Base-by-base conservation (phyloP, 2,888 invertebrate species). In the Actias luna region DNA sequence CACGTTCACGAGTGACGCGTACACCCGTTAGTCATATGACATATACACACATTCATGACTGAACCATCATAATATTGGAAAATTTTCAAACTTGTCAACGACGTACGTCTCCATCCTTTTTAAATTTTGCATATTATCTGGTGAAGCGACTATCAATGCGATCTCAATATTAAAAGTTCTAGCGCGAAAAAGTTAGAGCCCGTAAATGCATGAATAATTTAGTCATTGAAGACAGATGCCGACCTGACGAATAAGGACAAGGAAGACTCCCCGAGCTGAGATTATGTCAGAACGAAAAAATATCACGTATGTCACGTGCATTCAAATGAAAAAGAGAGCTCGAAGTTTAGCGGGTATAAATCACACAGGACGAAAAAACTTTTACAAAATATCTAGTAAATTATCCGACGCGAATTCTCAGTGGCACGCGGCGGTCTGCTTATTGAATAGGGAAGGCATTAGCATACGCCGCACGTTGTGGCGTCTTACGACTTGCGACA, bases 301-400 rank as follows among this genome's bases (percentile, higher is more conserved):
- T 89, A 90, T 90, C 88, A 89, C 88, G 90, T 90, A 89, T 90
- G 89, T 90, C 91, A 92, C 91, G 91, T 87, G 92, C 89, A 90
- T 92, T 89, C 89, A 92, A 92, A 92, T 92, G 91, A 90, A 92
- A 91, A 92, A 89, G 88, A 89, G 89, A 88, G 88, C 89, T 89
- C 79, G 87, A 89, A 92, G 90, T 92, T 92, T 90, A 85, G 85
- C 88, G 89, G 87, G 86, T 88, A 92, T 92, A 92, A 92, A 92
- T 92, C 92, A 92, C 92, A 85, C 90, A 89, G 84, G 89, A 88
- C 86, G 89, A 91, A 92, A 92, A 92, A 92, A 92, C 85, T 92
- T 92, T 90, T 90, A 92, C 92, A 92, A 92, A 92, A 92, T 92
- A 92, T 90, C 90, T 90, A 92, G 92, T 91, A 92, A 92, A 92